Conservation (phyloP, 2,113 vertebrate species). For the Connochaetes taurinus region DNA sequence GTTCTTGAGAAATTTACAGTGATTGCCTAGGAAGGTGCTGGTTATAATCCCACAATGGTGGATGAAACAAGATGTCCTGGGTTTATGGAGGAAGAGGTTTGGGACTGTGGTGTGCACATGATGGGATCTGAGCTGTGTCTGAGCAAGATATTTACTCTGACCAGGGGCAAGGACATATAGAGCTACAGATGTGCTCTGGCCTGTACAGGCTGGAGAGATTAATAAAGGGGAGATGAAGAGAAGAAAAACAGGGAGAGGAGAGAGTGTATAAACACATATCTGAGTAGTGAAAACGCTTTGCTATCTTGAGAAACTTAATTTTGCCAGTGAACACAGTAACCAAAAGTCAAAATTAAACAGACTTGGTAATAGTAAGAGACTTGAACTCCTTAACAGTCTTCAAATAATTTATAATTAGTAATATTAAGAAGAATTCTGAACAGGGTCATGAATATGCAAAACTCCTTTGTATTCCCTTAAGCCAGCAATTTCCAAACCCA, state of each 20-base stretch:
- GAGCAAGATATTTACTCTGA: not conserved
- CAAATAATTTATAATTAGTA: not conserved
- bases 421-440: not conserved
- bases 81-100: not conserved
- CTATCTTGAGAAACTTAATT: not conserved
- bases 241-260: not conserved
- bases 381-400: not conserved
- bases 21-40: not conserved
- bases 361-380: not conserved
- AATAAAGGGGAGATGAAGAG: no score
- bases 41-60: not conserved
- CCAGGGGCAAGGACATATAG: not conserved
- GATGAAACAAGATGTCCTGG: not conserved
- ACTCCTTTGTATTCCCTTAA: not conserved
- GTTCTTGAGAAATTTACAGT: no score
- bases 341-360: not conserved
- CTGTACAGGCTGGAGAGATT: not conserved
- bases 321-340: not conserved
- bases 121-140: not conserved
- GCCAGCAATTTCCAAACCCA: not conserved
- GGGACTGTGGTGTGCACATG: not conserved
- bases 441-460: not conserved
- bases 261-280: not conserved
- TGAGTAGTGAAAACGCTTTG: not conserved
- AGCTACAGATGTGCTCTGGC: not conserved